These are phyloP conservation scores for Nestor notabilis DNA, from an alignment of 2,113 vertebrate species.

Conservation along the genomic window DNA sequence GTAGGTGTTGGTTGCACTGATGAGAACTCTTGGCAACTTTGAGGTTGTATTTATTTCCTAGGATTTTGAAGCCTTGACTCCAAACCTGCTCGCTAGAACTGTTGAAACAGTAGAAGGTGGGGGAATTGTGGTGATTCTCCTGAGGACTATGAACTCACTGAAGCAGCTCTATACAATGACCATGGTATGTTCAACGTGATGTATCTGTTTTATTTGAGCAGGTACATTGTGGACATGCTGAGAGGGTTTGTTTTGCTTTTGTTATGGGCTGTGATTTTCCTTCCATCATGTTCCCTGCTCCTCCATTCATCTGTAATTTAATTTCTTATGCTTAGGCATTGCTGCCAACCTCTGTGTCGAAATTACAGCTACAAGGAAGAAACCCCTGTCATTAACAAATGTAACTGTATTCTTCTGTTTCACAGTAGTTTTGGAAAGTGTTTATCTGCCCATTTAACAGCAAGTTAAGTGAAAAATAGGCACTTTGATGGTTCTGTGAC, in stretches of 20 bases:
- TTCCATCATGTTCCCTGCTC: not conserved
- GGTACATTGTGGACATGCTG: not conserved
- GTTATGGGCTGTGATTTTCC: fast-evolving
- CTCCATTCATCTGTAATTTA: not conserved
- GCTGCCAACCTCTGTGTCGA: not conserved
- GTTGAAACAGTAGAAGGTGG: constrained; percentile 96
- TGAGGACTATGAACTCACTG: constrained; percentile 93
- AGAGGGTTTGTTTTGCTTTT: not conserved
- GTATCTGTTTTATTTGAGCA: not conserved
- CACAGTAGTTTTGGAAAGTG: not conserved
- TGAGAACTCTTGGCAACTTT: not conserved
- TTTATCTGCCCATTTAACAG: not conserved
- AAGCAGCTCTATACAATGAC: constrained; percentile 97
- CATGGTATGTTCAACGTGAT: constrained; percentile 77
- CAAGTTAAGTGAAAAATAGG: not conserved
- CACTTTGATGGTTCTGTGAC: not conserved
- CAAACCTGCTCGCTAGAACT: constrained; percentile 93
- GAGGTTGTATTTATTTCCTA: constrained; percentile 30
- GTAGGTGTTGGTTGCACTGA: not conserved
- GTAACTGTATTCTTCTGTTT: not conserved
- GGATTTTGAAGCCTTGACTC: constrained; percentile 97
- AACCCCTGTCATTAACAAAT: not conserved
- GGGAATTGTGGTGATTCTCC: constrained; percentile 89
- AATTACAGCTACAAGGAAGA: not conserved
- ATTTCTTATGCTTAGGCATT: not conserved